These are phyloP conservation scores for Goniozus legneri DNA, from an alignment of 1,140 invertebrate species.

Conservation along the genomic window DNA sequence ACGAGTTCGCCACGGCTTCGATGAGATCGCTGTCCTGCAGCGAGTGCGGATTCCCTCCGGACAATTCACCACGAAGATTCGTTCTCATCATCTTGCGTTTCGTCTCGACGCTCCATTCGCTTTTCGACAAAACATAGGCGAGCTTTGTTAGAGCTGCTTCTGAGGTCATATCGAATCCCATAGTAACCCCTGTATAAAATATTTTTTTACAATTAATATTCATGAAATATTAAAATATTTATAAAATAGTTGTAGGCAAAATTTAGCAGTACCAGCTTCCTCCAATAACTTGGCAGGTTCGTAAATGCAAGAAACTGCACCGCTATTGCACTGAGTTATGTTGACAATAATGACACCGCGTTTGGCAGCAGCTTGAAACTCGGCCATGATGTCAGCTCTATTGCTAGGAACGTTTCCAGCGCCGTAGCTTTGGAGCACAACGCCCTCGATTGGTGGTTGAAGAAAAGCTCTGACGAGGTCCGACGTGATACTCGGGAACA, in stretches of 20 bases:
- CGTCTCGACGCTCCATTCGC: conserved; percentile 68
- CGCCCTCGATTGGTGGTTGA: conserved; percentile 79
- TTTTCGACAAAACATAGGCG: conserved; percentile 84
- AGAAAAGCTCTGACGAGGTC: conserved; percentile 78
- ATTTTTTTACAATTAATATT: neutral
- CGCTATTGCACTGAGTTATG: conserved; percentile 83
- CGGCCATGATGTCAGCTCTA: conserved; percentile 75
- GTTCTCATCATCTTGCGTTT: conserved; percentile 79
- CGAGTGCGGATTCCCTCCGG: conserved; percentile 33
- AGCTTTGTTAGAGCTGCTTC: conserved; percentile 93
- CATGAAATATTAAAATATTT: neutral
- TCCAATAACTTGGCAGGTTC: conserved; percentile 66
- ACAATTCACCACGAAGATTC: conserved; percentile 72
- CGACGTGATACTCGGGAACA: conserved; percentile 87
- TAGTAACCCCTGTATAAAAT: conserved; percentile 66
- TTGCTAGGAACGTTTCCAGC: conserved; percentile 88
- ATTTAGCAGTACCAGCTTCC: conserved; percentile 35
- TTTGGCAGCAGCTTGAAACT: conserved; percentile 68
- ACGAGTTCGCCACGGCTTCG: conserved; percentile 63
- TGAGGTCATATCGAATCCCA: conserved; percentile 92
- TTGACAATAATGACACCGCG: conserved; percentile 89
- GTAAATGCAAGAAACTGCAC: conserved; percentile 74
- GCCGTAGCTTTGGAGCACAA: conserved; percentile 91
- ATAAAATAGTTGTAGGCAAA: neutral
- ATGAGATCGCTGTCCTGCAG: conserved; percentile 63